Evolutionary conservation across 2,113 vertebrate genomes (phyloP).

Genomic region (Urocolius indicus): DNA sequence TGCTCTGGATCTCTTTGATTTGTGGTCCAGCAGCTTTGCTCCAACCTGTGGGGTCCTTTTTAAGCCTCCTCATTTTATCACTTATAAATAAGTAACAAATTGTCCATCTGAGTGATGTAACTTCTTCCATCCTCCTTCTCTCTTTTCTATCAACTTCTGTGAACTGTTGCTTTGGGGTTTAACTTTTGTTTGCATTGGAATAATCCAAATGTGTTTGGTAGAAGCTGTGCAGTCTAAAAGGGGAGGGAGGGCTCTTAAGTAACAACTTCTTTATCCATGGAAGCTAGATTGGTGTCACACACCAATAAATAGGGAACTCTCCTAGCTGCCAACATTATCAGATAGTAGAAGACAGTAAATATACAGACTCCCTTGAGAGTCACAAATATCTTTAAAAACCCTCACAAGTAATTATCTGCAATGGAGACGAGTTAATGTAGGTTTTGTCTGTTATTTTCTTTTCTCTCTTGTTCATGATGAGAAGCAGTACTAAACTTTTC

Average conservation of each 20-base stretch:
- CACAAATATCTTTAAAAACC: slow-evolving; percentile 41
- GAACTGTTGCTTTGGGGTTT: not conserved
- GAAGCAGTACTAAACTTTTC: not conserved
- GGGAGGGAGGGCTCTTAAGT: slow-evolving; percentile 21
- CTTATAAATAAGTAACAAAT: not conserved
- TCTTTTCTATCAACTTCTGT: not conserved
- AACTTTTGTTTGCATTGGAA: not conserved
- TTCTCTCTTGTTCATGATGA: not conserved
- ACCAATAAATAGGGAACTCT: slow-evolving; percentile 71
- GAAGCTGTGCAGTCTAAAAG: not conserved
- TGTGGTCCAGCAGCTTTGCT: not conserved
- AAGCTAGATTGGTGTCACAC: slow-evolving; percentile 59
- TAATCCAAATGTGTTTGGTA: not conserved
- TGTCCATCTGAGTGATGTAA: not conserved
- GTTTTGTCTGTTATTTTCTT: slow-evolving; percentile 18
- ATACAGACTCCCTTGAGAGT: slow-evolving; percentile 63
- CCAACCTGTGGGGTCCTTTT: not conserved
- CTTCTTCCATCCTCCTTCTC: not conserved
- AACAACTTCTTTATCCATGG: slow-evolving; percentile 34
- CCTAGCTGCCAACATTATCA: slow-evolving; percentile 59
- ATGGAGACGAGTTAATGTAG: slow-evolving; percentile 45
- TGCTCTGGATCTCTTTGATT: not conserved
- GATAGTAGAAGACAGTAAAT: slow-evolving; percentile 68
- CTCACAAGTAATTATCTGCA: slow-evolving; percentile 69
- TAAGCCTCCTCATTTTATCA: not conserved